Evolutionary conservation across 2,113 vertebrate genomes (phyloP), one percentile per base, ranked within the genome.

Genomic region (Taurulus bubalis): DNA sequence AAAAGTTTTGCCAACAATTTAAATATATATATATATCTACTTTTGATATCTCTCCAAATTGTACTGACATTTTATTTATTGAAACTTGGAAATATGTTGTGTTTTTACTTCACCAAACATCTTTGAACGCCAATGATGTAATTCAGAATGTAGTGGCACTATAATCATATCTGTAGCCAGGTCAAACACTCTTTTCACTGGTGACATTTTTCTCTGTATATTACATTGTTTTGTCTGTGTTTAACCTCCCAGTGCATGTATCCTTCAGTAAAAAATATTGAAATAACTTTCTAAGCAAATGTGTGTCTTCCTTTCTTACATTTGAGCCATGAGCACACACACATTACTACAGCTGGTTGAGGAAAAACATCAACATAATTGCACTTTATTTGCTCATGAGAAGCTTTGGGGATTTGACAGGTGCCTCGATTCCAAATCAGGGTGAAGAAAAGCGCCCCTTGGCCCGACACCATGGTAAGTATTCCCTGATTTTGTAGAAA

Each of bases 41-140:
- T 76, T 78, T 36, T 82, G 40, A 63, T 34, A 42, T 42, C 40
- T 2, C 10, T 42, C 40, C n/a, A 68, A 28, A 56, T 72, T 88
- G 71, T 83, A 73, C 34, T 63, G 20, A 80, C 67, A 63, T 71
- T 77, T 86, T 93, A 95, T 95, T 95, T 95, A 95, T 94, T 94
- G 38, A 89, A 86, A 89, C n/a, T 74, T 90, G 64, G 51, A 72
- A 84, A 71, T 56, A 79, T 71, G 45, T 62, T 82, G 70, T 70
- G 71, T 79, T 72, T 70, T 30, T 64, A 71, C 34, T 60, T 79
- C 20, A 26, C 28, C 12, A 45, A 74, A 67, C n/a, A 14, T 36
- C 73, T 70, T 70, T 79, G 40, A 62, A 47, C 24, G 34, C 3
- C 59, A 58, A 5, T 58, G 10, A 62, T 71, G 64, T 84, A 85